Percentiles rank a stretch among this genome's conserved stretches.
phyloP scores from a whole-genome alignment of 1,140 invertebrate genomes.

The Monochamus saltuarius region DNA sequence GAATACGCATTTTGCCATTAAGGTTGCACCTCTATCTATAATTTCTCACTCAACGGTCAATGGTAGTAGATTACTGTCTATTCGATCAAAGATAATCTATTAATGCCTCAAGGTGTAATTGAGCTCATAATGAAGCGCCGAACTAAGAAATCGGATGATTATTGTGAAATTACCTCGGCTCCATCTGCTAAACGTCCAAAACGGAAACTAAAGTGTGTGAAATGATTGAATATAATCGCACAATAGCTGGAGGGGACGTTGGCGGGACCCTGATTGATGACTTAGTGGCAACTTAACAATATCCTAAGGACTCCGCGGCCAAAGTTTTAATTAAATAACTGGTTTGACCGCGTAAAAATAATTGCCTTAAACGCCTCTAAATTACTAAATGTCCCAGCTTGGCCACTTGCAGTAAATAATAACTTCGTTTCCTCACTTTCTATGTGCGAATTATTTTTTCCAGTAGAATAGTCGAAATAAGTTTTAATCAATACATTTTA shows the following conservation, averaged over 20 bases:
- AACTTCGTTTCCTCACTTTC: too few relatives aligned
- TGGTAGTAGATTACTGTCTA: too few relatives aligned
- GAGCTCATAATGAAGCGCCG: too few relatives aligned
- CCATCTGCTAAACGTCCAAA: conserved; percentile 4
- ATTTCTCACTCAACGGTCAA: too few relatives aligned
- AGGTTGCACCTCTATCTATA: too few relatives aligned
- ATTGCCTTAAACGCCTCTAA: conserved; percentile 31
- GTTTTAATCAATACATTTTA: too few relatives aligned
- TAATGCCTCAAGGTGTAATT: too few relatives aligned
- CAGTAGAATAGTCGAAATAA: too few relatives aligned
- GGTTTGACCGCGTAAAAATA: conserved; percentile 37
- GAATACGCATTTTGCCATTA: too few relatives aligned
- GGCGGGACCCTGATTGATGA: conserved; percentile 34
- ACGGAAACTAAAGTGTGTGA: conserved; percentile 19
- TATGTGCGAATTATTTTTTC: too few relatives aligned
- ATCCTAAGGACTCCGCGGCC: conserved; percentile 25
- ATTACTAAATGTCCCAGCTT: conserved; percentile 1
- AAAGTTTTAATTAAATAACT: conserved; percentile 38
- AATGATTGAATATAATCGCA: conserved; percentile 33
- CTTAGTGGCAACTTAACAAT: conserved; percentile 33
- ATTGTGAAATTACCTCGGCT: conserved; percentile 8
- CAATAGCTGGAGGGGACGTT: conserved; percentile 25
- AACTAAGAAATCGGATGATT: not conserved
- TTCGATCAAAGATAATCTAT: too few relatives aligned
- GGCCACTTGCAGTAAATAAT: too few relatives aligned